phyloP scores from a whole-genome alignment of 2,797 vertebrate species.

The Darevskia nairensis region DNA sequence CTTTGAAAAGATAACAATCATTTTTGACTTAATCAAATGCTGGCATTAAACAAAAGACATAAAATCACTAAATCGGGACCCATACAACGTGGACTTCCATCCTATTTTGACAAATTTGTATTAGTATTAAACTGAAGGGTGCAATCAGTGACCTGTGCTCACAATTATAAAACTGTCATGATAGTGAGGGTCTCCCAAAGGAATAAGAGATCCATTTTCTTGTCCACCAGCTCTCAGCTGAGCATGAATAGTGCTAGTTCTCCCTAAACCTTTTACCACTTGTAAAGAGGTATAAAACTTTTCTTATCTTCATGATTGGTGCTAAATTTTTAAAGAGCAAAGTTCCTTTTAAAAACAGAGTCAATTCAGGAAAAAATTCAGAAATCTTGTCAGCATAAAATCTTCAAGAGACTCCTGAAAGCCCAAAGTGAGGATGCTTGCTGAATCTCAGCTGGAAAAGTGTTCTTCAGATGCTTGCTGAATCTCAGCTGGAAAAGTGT shows the following conservation, averaged over 20 bases:
- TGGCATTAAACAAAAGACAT: not conserved
- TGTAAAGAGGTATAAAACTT: not conserved
- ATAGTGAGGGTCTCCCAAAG: not conserved
- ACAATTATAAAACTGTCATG: not conserved
- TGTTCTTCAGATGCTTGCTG: too few species aligned
- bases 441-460: too few species aligned
- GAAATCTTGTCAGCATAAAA: too few species aligned
- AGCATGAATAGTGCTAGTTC: not conserved
- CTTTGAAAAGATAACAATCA: not conserved
- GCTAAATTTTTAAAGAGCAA: not conserved
- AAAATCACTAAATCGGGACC: not conserved
- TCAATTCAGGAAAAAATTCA: too few species aligned
- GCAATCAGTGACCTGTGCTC: too few species aligned
- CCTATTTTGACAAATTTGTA: slow-evolving; percentile 49
- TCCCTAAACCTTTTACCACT: not conserved
- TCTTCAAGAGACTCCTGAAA: too few species aligned
- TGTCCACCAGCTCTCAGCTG: not conserved
- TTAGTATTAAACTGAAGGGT: too few species aligned
- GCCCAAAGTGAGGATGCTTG: too few species aligned
- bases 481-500: too few species aligned
- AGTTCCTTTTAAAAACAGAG: not conserved
- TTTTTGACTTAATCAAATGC: not conserved
- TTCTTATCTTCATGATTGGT: not conserved
- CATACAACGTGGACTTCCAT: slow-evolving; percentile 15
- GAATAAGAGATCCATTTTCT: not conserved